Evolutionary conservation across 2,113 vertebrate species (phyloP), one percentile per base, ranked within the genome.

Genomic region (Alouatta palliata): DNA sequence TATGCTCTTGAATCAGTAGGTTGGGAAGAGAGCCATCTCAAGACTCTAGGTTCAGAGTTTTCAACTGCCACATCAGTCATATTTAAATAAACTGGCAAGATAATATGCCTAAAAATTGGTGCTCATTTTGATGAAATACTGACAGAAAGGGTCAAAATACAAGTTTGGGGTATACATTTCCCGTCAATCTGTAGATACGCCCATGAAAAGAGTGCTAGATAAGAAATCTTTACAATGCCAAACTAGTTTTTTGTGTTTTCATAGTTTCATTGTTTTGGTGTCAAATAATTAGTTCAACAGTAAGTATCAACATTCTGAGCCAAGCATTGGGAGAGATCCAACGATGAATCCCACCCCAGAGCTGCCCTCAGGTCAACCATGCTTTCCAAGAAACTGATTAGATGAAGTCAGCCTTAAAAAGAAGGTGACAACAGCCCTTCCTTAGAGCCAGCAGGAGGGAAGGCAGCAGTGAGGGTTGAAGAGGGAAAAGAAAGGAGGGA

Each of bases 181-280:
- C 96, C 96, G 88, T 79, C 35, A 83, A 30, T 75, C 75, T 92
- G 90, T 43, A 98, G 95, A 56, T 92, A 97, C 89, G 97, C 97
- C 97, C 96, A 84, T 61, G 95, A 97, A 54, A 2, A 3, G 71
- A 73, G 35, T 91, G 94, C 97, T 97, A 97, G 97, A 70, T 73
- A 94, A 93, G 95, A 95, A 92, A 96, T 76, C 12, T 64, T 95
- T 96, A 96, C 96, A 94, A 64, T 2, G n/a, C 45, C 45, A 45
- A 32, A 79, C 23, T 85, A 12, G 11, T 71, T 83, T 27, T 61
- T 61, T 6, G 5, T 47, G 35, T 25, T 37, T 40, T 68, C 27
- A 20, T 32, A 43, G 16, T 45, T 71, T 52, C 95, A 52, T 32
- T 9, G n/a, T 70, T 70, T 91, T 14, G 4, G 25, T 20, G 71